These are phyloP conservation scores for Trissolcus brochymenae DNA, from an alignment of 2,888 invertebrate genomes.

Conservation along the genomic window DNA sequence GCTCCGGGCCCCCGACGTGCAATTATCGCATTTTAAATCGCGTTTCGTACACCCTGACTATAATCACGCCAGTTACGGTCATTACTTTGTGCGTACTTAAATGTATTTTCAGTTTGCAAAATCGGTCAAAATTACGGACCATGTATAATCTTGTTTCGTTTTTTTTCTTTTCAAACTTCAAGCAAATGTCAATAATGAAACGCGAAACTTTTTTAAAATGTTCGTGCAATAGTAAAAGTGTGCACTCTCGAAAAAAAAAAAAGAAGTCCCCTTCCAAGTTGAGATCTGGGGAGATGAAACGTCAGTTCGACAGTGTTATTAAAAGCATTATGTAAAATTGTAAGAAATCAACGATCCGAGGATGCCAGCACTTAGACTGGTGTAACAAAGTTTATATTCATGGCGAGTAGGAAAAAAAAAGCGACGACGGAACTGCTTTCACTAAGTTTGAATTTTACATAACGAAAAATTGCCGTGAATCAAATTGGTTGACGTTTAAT, in stretches of 20 bases:
- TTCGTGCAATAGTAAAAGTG: no score
- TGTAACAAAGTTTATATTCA: not conserved
- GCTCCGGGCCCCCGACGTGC: not conserved
- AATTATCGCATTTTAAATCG: slow-evolving; percentile 14
- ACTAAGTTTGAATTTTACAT: slow-evolving; percentile 22
- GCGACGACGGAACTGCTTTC: slow-evolving; percentile 4
- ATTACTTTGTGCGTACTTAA: slow-evolving; percentile 12
- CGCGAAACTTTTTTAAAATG: no score
- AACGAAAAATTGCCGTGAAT: slow-evolving; percentile 1
- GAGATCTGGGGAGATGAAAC: no score
- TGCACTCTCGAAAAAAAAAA: no score
- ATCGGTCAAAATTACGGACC: slow-evolving; percentile 1
- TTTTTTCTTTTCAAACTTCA: slow-evolving; percentile 6
- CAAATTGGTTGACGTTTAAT: slow-evolving; percentile 2
- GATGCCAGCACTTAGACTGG: no score
- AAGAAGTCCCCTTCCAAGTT: no score
- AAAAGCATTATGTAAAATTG: not conserved
- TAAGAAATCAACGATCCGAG: no score
- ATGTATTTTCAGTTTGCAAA: not conserved
- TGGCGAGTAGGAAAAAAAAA: not conserved
- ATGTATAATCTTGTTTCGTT: no score
- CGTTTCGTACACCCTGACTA: not conserved
- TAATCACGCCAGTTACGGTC: slow-evolving; percentile 17
- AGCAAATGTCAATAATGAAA: slow-evolving; percentile 3
- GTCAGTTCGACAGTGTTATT: not conserved